Evolutionary conservation across 2,113 vertebrate species (phyloP), one percentile per base, ranked within the genome.

Genomic region (Semnornis frantzii): DNA sequence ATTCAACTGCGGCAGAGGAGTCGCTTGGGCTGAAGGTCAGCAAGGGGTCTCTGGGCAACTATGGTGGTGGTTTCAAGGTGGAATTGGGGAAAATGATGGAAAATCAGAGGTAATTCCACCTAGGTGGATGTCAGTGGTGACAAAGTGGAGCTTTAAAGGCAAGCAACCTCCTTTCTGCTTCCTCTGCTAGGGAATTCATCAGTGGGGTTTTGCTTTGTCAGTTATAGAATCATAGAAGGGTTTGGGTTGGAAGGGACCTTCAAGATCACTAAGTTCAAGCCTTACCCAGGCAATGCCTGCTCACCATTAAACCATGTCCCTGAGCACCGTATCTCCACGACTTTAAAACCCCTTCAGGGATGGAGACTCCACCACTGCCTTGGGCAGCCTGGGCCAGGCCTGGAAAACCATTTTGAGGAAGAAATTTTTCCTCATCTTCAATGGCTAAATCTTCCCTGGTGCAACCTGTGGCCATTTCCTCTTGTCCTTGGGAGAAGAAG

Each of bases 51-150:
- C 62, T 46, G 66, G 72, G 14, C 58, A n/a, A 12, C 13, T 0
- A 1, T 9, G 20, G 0, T 6, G 50, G 11, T 42, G 54, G 9
- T 8, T 16, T 72, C 9, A 18, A 20, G 12, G 5, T 31, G 72
- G 50, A 10, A 33, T 0, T n/a, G 55, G 46, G 24, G 84, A 77
- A 48, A 82, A 33, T 4, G 60, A 20, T 14, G 0, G 0, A 46
- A 88, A 84, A 15, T 2, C 15, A 70, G 64, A 48, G 20, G 10
- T 8, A 6, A 1, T 8, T 34, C 21, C 6, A 3, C 5, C 24
- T 7, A 33, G 8, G 10, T 10, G 27, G 34, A 3, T 31, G n/a
- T n/a, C 10, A 18, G 31, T 0, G 0, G 9, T 18, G 48, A 8
- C 28, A 66, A 87, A 94, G 65, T 15, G 37, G 33, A 33, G 11